Evolutionary conservation across 2,797 vertebrate genomes (phyloP).

Genomic region (Percopsis omiscomaycus): DNA sequence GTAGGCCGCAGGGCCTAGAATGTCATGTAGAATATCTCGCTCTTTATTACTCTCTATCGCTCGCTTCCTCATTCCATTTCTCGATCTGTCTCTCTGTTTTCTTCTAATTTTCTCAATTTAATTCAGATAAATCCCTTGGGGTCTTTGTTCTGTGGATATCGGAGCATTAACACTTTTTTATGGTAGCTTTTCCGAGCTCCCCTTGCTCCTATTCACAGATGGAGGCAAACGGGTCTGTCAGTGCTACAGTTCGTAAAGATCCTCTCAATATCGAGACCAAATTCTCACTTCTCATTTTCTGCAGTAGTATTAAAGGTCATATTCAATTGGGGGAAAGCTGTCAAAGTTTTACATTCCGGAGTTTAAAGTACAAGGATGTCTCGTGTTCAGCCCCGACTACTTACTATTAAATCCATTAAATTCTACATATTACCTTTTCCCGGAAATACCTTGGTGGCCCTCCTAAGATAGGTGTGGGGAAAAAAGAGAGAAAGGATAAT

Average conservation of each 20-base stretch:
- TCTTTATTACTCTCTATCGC: not conserved
- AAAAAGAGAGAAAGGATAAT: constrained; percentile 7
- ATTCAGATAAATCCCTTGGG: constrained; percentile 20
- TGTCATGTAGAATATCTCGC: constrained; percentile 23
- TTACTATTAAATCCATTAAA: constrained; percentile 19
- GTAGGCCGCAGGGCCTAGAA: constrained; percentile 26
- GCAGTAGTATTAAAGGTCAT: not conserved
- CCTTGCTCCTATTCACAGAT: constrained; percentile 24
- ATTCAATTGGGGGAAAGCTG: constrained; percentile 1
- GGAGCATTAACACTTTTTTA: constrained; percentile 12
- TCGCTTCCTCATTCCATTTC: not conserved
- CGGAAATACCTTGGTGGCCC: constrained; percentile 17
- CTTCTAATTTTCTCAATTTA: constrained; percentile 4
- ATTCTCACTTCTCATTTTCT: not conserved
- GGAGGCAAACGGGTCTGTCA: constrained; percentile 8
- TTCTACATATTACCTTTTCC: constrained; percentile 5
- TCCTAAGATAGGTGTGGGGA: not conserved
- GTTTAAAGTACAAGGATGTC: constrained; percentile 14
- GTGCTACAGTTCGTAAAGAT: constrained; percentile 11
- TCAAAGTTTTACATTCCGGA: not conserved
- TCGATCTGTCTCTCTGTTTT: constrained; percentile 4
- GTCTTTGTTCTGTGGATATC: constrained; percentile 12
- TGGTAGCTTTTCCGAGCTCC: constrained; percentile 16
- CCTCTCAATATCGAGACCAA: not conserved
- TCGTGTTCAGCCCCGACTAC: not conserved